phyloP scores from a whole-genome alignment of 2,888 invertebrate species.

The Urechis unicinctus region DNA sequence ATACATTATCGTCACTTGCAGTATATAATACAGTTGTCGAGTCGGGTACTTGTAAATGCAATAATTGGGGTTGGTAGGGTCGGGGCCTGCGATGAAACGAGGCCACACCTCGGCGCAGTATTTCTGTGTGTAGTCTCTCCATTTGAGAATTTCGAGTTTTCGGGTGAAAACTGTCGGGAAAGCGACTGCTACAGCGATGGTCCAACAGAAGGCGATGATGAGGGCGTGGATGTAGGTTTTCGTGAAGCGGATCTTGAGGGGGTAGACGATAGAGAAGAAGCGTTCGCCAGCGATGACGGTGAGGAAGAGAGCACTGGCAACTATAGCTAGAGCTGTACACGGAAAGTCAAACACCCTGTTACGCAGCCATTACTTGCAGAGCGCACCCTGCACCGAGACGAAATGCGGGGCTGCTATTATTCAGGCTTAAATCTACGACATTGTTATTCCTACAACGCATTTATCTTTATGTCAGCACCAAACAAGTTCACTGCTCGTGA shows the following conservation, averaged over 20 bases:
- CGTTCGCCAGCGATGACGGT: conserved; percentile 38
- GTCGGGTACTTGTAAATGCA: conserved; percentile 10
- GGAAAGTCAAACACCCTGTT: not conserved
- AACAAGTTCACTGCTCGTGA: no score
- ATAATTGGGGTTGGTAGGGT: not conserved
- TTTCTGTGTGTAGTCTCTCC: conserved; percentile 28
- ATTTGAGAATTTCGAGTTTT: conserved; percentile 18
- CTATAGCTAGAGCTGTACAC: conserved; percentile 31
- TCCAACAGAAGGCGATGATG: conserved; percentile 27
- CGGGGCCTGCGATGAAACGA: conserved; percentile 18
- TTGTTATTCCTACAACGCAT: no score
- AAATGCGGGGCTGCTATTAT: no score
- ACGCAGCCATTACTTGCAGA: no score
- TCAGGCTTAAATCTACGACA: no score
- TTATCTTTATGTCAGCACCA: no score
- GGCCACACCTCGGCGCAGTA: conserved; percentile 37
- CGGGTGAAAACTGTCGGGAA: conserved; percentile 30
- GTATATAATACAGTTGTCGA: conserved; percentile 26
- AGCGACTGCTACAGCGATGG: conserved; percentile 26
- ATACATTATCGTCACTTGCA: conserved; percentile 33
- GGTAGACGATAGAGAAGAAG: conserved; percentile 38
- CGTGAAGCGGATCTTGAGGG: conserved; percentile 21
- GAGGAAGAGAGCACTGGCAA: conserved; percentile 34
- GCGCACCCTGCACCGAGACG: no score
- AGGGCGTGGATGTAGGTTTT: not conserved